Evolutionary conservation across 2,797 vertebrate species (phyloP), one percentile per base, ranked within the genome.

Genomic region (Periophthalmus magnuspinnatus): DNA sequence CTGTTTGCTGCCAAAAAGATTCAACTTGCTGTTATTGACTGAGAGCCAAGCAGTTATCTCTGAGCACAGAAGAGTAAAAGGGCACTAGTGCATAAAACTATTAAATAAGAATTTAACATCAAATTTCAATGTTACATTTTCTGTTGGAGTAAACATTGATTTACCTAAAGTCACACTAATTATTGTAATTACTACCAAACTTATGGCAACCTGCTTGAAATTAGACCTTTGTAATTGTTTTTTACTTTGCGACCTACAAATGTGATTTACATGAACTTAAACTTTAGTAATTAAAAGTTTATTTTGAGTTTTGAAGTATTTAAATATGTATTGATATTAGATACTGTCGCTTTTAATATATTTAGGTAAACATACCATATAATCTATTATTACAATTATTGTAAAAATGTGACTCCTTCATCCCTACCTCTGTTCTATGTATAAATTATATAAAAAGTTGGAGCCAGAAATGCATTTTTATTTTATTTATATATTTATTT

Each of bases 21-120:
- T 61, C 33, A 61, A 61, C 34, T 61, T 38, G 16, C 17, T 21
- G 57, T 59, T 59, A 34, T 36, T 33, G 57, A 34, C 57, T 17
- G 9, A 19, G 34, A 33, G 55, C 55, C 55, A 57, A 32, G 28
- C 13, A 19, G 32, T 36, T 59, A 34, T 59, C 57, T 59, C 57
- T 59, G 33, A 59, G 34, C 28, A 21, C 14, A 13, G 17, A 9
- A 57, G 22, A 32, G 28, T 32, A 57, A 57, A 57, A 57, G 56
- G 28, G 56, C 24, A 57, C 14, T 14, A 57, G 13, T 17, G 24
- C 24, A 57, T 57, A 32, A 24, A 57, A 59, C 13, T 59, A 36
- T 17, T 36, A 59, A 16, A 33, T 2, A 58, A n/a, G 10, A 57
- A 57, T 57, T 32, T 32, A 4, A 14, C 55, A 32, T 57, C 24